Base-by-base conservation (phyloP, 2,797 vertebrate genomes). In the Phrynocephalus forsythii region DNA sequence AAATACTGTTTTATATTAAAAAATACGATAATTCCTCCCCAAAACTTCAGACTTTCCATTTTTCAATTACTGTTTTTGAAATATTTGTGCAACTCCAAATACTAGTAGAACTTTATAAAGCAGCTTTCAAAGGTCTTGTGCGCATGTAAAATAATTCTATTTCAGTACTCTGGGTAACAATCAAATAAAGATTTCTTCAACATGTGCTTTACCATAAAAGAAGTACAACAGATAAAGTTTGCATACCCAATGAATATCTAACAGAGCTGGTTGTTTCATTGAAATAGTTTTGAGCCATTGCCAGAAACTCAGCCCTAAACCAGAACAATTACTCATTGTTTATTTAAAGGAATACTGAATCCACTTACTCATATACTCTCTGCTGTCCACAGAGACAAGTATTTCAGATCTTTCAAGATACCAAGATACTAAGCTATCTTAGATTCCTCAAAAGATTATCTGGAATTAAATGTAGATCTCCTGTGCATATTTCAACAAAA, bases 31-130 rank as follows among this genome's bases (percentile, higher is more conserved):
- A 81, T 18, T 24, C 63, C 44, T 28, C 6, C 6, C 24, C 7
- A 16, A 15, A 73, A 6, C 38, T 87, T 5, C 10, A 75, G 11
- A 50, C 24, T 28, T 33, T 30, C 28, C 63, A 76, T 78, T 68
- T 86, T 69, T 24, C 76, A 79, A 13, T 85, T 50, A 69, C 16
- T 56, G 16, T 56, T 60, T 44, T 44, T 78, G 3, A 87, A 87
- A 79, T 8, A 20, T 52, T 26, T 68, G 28, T 5, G 52, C 48
- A 24, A 82, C 28, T 38, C 24, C 30, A 20, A 44, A 52, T 52
- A 24, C 16, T 18, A 16, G 60, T 22, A 28, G 9, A n/a, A 15
- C 60, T 71, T 28, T 33, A 38, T 71, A 20, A 18, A 38, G 13
- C 3, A 73, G 72, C 6, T 33, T 38, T 44, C 20, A 44, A 18